phyloP scores from a whole-genome alignment of 2,888 invertebrate species.

The Augiades crinisus region DNA sequence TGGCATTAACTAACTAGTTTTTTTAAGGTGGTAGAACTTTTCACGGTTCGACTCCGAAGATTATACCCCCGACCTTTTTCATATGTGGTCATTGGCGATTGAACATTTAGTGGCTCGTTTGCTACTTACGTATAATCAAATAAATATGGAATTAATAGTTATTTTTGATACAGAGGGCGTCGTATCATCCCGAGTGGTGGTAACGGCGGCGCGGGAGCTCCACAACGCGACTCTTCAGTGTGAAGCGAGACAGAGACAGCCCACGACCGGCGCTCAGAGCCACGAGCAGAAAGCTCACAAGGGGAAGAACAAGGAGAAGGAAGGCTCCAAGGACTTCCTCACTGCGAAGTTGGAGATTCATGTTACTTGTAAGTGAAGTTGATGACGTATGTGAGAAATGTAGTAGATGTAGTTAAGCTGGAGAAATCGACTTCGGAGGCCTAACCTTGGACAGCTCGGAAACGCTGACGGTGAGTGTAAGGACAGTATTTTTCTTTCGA shows the following conservation, averaged over 20 bases:
- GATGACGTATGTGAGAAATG: too few relatives aligned
- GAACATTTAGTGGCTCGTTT: too few relatives aligned
- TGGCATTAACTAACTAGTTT: too few relatives aligned
- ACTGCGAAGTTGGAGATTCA: conserved; percentile 69
- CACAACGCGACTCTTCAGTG: conserved; percentile 94
- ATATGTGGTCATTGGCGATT: too few relatives aligned
- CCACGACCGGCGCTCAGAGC: conserved; percentile 75
- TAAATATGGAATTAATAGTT: background rate
- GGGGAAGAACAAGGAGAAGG: conserved; percentile 9
- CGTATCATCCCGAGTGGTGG: conserved; percentile 82
- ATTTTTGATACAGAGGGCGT: conserved; percentile 52
- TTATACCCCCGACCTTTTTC: too few relatives aligned
- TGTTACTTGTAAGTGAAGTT: conserved; percentile 62
- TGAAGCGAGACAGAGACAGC: conserved; percentile 85
- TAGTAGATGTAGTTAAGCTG: too few relatives aligned
- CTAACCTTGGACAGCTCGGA: too few relatives aligned
- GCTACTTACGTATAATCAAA: background rate
- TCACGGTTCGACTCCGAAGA: too few relatives aligned
- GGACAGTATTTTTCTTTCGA: too few relatives aligned
- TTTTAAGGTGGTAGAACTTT: too few relatives aligned
- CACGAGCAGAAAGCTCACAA: conserved; percentile 65
- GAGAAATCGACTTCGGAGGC: too few relatives aligned
- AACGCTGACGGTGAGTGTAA: too few relatives aligned
- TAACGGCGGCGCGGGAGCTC: conserved; percentile 89
- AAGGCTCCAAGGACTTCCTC: conserved; percentile 56